A percentile compares a stretch with the other conserved stretches of the same genome.
phyloP scores from a whole-genome alignment of 2,888 invertebrate species.

The Eudemis profundana region DNA sequence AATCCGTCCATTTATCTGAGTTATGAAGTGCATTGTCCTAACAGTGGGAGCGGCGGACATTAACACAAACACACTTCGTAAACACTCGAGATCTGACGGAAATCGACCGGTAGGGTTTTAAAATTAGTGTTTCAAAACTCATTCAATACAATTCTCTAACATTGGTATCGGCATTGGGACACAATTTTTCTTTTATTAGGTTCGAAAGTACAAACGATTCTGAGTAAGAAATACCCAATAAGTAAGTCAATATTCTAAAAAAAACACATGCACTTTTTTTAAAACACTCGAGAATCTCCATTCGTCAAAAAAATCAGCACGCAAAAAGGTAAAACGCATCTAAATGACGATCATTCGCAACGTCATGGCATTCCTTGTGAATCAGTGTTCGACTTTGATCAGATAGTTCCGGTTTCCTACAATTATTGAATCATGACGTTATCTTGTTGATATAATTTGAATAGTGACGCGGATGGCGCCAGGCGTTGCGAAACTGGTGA shows the following conservation, averaged over 20 bases:
- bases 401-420: slow-evolving; percentile 21
- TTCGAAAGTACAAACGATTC: no score
- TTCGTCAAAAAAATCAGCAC: no score
- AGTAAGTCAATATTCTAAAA: no score
- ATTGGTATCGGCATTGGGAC: no score
- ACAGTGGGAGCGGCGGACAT: slow-evolving; percentile 8
- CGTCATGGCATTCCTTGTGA: slow-evolving; percentile 17
- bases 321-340: no score
- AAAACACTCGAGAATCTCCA: no score
- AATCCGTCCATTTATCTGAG: neutral
- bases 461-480: slow-evolving; percentile 13
- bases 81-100: slow-evolving; percentile 19
- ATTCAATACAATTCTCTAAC: no score
- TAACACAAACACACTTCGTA: slow-evolving; percentile 29
- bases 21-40: slow-evolving; percentile 20
- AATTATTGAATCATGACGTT: slow-evolving; percentile 25
- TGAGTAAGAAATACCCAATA: no score
- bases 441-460: slow-evolving; percentile 10
- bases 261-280: no score
- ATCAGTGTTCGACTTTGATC: slow-evolving; percentile 11
- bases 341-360: neutral
- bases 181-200: no score
- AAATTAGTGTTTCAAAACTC: slow-evolving; percentile 28
- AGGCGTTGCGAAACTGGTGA: neutral
- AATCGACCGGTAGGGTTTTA: slow-evolving; percentile 14